Evolutionary conservation across 1,140 invertebrate species (phyloP), one percentile per base, ranked within the genome.

Genomic region (Cylas formicarius): DNA sequence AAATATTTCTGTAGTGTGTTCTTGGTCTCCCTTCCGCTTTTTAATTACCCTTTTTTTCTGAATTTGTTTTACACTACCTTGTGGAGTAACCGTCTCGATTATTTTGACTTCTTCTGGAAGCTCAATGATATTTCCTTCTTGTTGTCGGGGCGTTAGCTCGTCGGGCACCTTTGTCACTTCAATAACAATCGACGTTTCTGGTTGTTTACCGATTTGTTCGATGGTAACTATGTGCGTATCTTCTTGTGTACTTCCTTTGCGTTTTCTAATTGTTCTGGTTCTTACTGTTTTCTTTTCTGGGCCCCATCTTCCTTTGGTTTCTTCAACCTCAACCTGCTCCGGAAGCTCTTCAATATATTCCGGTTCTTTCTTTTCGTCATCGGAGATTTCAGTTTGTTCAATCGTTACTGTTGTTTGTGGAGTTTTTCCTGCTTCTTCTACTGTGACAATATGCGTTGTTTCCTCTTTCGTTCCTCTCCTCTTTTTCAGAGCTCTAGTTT

Each of bases 1-100:
- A n/a, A 67, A 63, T 38, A 70, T 68, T 60, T 72, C 67, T 7
- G 65, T 70, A 3, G 67, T 61, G 57, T 73, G 62, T 48, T 72
- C 50, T 37, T 67, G 66, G 4, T 56, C 53, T 16, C 66, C 58
- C 34, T 58, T 60, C 17, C 56, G 44, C 50, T 61, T 70, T 44
- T 63, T 68, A 8, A 63, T 57, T 2, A 59, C 53, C 8, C 58
- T 58, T 51, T 64, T 68, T 13, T 61, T 66, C 3, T 60, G 61
- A 36, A 62, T 67, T 44, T 62, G 58, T 44, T 63, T 65, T 5
- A 56, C 51, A 16, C 50, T 44, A 1, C 57, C 56, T 52, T 49
- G 35, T 27, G 53, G 33, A 17, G 55, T 61, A 4, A 55, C 46
- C 31, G 54, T 51, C 51, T 63, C 59, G 3, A 50, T 52, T 1